Evolutionary conservation across 1,140 invertebrate genomes (phyloP), one percentile per base, ranked within the genome.

Genomic region (Lepidurus arcticus): DNA sequence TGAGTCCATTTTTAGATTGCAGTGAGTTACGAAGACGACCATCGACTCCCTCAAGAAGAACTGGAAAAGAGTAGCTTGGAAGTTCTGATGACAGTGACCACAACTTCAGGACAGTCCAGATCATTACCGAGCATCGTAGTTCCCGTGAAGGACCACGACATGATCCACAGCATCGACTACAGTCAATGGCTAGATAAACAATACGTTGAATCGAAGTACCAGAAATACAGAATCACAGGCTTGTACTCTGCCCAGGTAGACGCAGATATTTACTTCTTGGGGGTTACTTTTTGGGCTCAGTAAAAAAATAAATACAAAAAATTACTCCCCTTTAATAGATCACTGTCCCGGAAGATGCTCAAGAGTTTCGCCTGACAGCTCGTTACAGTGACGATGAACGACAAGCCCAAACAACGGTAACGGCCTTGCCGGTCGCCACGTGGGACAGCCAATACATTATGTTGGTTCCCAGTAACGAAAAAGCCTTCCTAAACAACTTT

Each of bases 401-500:
- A 65, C 77, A 73, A 21, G 81, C 84, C 42, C 77, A 80, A 44
- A 80, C 84, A 7, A 81, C 82, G 74, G 78, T 84, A 1, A 82
- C 80, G 44, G 83, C 82, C 65, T 80, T 83, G 13, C 79, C 83
- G 3, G 80, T 82, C 34, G 82, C 82, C 78, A 84, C 84, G 1
- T 80, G 81, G n/a, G 78, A 81, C 26, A 81, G 81, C 73, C 82
- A 84, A 76, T 84, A 83, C 77, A 80, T 88, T 2, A 83, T 82
- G 43, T 83, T 88, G 0, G 81, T 82, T 73, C 84, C 85, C 1
- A 85, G 83, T 76, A 84, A 84, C n/a, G 75, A 76, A 10, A 79
- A 83, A 34, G 82, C 83, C 16, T 77, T 78, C 16, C 82, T 86
- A 7, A 85, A 85, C 26, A 84, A 88, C 81, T 88, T 85, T 82